These are phyloP conservation scores for Paragorgia papillata DNA, from an alignment of 92 coral and sea anemone genomes.

Conservation along the genomic window DNA sequence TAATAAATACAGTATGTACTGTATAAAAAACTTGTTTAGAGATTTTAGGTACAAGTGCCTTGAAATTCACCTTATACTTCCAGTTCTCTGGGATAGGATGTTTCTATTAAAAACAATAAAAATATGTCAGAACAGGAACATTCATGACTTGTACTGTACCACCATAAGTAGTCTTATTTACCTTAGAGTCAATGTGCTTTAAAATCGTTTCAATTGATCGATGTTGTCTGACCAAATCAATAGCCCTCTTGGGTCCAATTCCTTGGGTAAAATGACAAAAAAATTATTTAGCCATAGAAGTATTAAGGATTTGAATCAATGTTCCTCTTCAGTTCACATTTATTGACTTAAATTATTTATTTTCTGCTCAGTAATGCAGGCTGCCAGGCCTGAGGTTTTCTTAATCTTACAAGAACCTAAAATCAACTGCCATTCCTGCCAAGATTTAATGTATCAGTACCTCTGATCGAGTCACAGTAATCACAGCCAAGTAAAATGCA, in stretches of 20 bases:
- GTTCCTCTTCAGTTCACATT: no score
- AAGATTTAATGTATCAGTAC: no score
- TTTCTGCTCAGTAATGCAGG: no score
- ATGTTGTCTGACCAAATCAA: conserved; percentile 84
- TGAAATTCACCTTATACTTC: conserved; percentile 73
- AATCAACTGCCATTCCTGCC: no score
- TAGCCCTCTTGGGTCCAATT: conserved; percentile 96
- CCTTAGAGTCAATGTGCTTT: conserved; percentile 84
- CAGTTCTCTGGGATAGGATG: conserved; percentile 90
- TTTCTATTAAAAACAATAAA: conserved; percentile 64
- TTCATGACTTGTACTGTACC: background rate
- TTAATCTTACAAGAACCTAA: no score
- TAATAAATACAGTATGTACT: no score
- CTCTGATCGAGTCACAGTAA: conserved; percentile 97
- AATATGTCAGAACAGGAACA: background rate
- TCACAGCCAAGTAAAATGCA: conserved; percentile 96
- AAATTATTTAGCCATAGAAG: background rate
- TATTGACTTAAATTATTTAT: no score
- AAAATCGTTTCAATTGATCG: conserved; percentile 79
- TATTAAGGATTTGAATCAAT: no score
- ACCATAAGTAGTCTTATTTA: conserved; percentile 9
- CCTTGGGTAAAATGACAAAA: conserved; percentile 45
- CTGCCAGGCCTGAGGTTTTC: no score
- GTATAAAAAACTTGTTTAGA: no score
- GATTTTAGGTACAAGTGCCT: background rate